Base-by-base conservation (phyloP, 2,888 invertebrate species). In the Amiota mariae region DNA sequence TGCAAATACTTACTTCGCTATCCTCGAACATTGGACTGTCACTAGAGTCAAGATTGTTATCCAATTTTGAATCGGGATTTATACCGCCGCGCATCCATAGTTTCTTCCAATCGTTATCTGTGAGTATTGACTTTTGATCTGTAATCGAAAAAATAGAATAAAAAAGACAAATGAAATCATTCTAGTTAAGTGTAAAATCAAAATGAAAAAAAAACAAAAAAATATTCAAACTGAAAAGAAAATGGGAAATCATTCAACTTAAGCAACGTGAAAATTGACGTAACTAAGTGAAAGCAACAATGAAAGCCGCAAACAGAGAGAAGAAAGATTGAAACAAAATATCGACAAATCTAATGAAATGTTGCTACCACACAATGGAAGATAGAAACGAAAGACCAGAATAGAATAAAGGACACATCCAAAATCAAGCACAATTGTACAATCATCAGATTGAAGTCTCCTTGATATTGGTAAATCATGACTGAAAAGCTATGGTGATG, bases 71-170 rank as follows among this genome's bases (percentile, higher is more conserved):
- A 79, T 89, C 89, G 79, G 88, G 86, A 87, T 86, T 89, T 82
- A 89, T 87, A 82, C 88, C 89, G 77, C 89, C 88, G 80, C 89
- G 89, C 89, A 90, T 89, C 90, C 90, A 90, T 85, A 90, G 85
- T 79, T 90, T 90, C 84, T 90, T 90, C 90, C 90, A 90, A 80
- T 90, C 90, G 85, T 87, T 90, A 85, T 90, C 90, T 85, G 90
- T 90, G 80, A 90, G 87, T 87, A 90, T 89, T 85, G 90, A 90
- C 87, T 90, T 90, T 87, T 90, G 90, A 84, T 90, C 90, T 90
- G 86, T 48, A 85, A 78, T 72, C 78, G 82, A 75, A 74, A 56
- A 71, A 74, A 75, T 72, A 67, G 71, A 70, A 72, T 61, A 71
- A 73, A 70, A 75, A 54, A 73, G 63, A 71, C 36, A 70, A 70